Evolutionary conservation across 64 coral and sea anemone species (phyloP), one percentile per base, ranked within the genome.

Genomic region (Stichodactyla mertensii): DNA sequence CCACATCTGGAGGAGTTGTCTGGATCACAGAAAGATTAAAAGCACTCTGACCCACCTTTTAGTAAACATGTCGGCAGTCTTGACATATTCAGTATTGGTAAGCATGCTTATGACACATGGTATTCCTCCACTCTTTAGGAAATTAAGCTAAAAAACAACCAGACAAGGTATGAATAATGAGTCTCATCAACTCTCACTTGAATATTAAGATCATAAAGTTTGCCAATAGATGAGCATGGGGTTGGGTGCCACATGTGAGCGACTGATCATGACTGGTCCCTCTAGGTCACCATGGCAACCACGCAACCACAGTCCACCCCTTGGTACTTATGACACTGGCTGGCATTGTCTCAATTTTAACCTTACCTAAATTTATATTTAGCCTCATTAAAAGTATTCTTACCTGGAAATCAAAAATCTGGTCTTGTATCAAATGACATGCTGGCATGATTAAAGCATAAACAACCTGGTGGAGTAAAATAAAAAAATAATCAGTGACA

Each of bases 121-220:
- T 57, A 99, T 94, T 55, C 97, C 97, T 20, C 97, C 97, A 91
- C 97, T 91, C 84, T 86, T 99, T 16, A 99, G 87, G 82, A 99
- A 99, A 83, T 92, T 71, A 77, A 99, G 61, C 97, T 99, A 20
- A 57, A 84, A 86, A 52, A 9, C 52, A 80, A 56, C 27, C 22
- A 20, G 6, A 66, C 6, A 10, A 27, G 57, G 69, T 13, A 36
- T 60, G 26, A 31, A 27, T 24, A 7, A 36, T 57, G 5, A 20
- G 78, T 23, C 57, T 88, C 92, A 1, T 94, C 83, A 15, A 85
- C 57, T 85, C 36, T 4, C 3, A 45, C 36, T 45, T 45, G 36
- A 45, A 45, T 45, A 45, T 45, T 3, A 45, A 45, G 36, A 45
- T 45, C 36, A 45, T 45, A 45, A 45, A 45, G 36, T 45, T 45